Base-by-base conservation (phyloP, 23 tunicate genomes). In the Halocynthia aurantium region DNA sequence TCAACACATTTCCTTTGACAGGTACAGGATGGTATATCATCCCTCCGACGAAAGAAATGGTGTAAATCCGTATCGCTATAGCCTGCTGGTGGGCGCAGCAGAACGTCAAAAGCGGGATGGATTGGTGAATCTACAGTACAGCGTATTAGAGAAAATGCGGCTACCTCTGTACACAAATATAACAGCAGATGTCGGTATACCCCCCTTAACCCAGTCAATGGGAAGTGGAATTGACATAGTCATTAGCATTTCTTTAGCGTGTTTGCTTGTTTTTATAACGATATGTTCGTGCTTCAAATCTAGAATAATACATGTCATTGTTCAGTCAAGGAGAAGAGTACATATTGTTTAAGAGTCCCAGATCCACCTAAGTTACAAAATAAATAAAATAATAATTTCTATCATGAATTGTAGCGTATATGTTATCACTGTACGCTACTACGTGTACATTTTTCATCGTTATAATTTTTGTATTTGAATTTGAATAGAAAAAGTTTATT, bases 21-120 rank as follows among this genome's bases (percentile, higher is more conserved):
- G 92, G 52, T 86, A 86, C 79, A 81, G 92, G 52, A 86, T 86
- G 92, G 78, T 81, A 44, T 86, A 81, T 80, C 92, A 86, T 78
- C 92, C 92, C 10, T 81, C 85, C 50, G 92, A 86, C 81, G 76
- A 76, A 49, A 86, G 74, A 78, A 86, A 86, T 78, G 63, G 85
- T 52, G 72, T 86, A 12, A 86, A 86, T 60, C 92, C 92, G 21
- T 86, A 86, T 50, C 92, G 92, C 8, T 86, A 81, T 75, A 86
- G 85, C 7, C 61, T 86, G 78, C 82, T 86, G 55, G 85, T 86
- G 8, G 92, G 92, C 57, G 92, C 92, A 8, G 92, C 92, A 7
- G 85, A 86, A 58, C 72, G 92, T n/a, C 92, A 86, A 56, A 68
- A 80, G 17, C 82, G 51, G 7, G 92, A 86, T 53, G 92, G 92